Conservation (phyloP, 2,888 invertebrate genomes). For the Cheilosia soror region DNA sequence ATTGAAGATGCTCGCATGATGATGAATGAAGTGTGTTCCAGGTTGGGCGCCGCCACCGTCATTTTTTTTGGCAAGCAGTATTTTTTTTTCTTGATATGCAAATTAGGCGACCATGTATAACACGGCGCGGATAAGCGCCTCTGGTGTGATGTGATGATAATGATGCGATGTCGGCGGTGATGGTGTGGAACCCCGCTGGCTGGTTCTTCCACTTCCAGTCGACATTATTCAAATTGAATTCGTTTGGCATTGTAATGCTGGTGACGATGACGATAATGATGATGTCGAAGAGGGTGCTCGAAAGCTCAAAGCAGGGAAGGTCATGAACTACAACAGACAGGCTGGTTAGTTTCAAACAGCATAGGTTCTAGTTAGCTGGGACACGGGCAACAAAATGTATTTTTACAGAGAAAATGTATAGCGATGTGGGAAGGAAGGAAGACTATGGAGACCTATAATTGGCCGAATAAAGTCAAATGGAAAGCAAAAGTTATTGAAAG, state of each 20-base stretch:
- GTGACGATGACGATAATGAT: constrained; percentile 35
- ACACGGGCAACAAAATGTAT: neutral
- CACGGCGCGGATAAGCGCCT: neutral
- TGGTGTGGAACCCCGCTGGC: constrained; percentile 49
- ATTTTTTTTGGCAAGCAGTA: constrained; percentile 38
- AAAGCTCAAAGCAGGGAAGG: constrained; percentile 30
- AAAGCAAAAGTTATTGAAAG: too few species aligned
- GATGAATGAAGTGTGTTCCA: constrained; percentile 46
- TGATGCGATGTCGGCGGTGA: constrained; percentile 24
- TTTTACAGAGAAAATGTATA: constrained; percentile 1
- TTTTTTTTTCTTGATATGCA: constrained; percentile 65
- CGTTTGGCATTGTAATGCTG: constrained; percentile 63
- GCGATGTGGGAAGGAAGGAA: neutral
- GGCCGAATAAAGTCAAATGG: neutral
- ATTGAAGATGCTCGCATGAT: constrained; percentile 39
- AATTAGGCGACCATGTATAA: constrained; percentile 49
- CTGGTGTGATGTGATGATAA: constrained; percentile 24
- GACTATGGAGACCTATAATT: neutral
- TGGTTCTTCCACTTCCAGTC: constrained; percentile 45
- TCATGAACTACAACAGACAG: constrained; percentile 48
- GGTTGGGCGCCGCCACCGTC: constrained; percentile 23
- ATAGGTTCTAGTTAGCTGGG: constrained; percentile 16
- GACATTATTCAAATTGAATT: constrained; percentile 72
- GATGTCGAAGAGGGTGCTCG: constrained; percentile 31
- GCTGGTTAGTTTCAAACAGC: constrained; percentile 14